Conservation (phyloP, 2,888 invertebrate species). For the Subacronicta megacephala region DNA sequence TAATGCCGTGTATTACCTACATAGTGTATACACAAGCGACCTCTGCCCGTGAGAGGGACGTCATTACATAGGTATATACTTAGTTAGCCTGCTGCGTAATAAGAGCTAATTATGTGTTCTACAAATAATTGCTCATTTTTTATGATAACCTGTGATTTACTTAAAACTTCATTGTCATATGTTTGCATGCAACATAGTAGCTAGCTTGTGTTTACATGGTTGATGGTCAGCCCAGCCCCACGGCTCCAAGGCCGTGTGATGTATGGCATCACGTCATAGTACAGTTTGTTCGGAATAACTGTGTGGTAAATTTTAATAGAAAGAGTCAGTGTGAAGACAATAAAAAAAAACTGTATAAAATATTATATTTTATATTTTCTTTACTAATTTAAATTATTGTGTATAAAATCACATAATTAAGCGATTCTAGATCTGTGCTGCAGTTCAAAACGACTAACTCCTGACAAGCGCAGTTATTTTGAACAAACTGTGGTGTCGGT, state of each 20-base stretch:
- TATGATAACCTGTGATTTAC: constrained; percentile 42
- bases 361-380: no score
- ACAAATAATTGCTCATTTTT: constrained; percentile 41
- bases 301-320: no score
- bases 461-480: no score
- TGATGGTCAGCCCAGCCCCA: neutral
- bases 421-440: no score
- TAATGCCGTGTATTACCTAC: constrained; percentile 9
- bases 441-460: no score
- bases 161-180: constrained; percentile 14
- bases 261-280: neutral
- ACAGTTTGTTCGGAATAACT: no score
- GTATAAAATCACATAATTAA: no score
- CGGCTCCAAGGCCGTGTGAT: no score
- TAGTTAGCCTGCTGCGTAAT: constrained; percentile 34
- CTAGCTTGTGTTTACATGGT: constrained; percentile 12
- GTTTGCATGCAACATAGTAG: neutral
- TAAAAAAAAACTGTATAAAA: no score
- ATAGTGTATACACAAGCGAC: constrained; percentile 19
- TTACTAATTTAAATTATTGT: no score
- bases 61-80: constrained; percentile 26
- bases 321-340: no score
- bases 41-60: constrained; percentile 11
- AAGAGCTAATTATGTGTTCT: neutral
- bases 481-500: no score